Base-by-base conservation (phyloP, 1,140 invertebrate species). In the Ceratina australensis region DNA sequence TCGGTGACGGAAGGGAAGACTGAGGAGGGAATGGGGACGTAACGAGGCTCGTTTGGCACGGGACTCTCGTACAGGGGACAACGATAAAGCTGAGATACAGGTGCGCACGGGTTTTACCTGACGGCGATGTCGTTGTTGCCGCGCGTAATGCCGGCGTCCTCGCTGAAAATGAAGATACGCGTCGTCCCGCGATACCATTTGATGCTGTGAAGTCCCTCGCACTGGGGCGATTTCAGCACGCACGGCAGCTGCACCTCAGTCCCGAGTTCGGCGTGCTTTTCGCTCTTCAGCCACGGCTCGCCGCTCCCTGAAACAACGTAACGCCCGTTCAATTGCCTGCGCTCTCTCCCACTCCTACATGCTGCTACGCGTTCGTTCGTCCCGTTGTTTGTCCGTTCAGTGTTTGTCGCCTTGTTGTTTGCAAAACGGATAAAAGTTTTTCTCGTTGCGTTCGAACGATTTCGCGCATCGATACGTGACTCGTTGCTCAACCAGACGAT, bases 111-210 rank as follows among this genome's bases (percentile, higher is more conserved):
- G n/a, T 1, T 94, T 93, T 90, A 97, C 96, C 96, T 95, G 87
- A 95, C 94, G 80, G 94, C 94, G 86, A 96, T 94, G 71, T 95
- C 95, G 88, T 95, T 96, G 87, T 96, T 95, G 49, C 95, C 94
- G 72, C 95, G 93, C 72, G 95, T 94, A 50, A 96, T 94, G 66
- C 94, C 94, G 42, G 94, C 95, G 50, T 94, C 93, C 76, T 96
- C 96, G 83, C 96, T 96, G 92, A 96, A 97, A 74, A 97, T 96
- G 91, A 96, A 97, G 76, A 98, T 96, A 64, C 97, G 93, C 72
- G 94, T 94, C 67, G 95, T 94, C 59, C 95, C 96, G 82, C 96
- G 95, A 91, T 97, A 98, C 97, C 97, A 98, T 91, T 98, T 97
- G 86, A 98, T 95, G 87, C 96, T 97, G 93, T 98, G 97, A 84